Evolutionary conservation across 2,797 vertebrate species (phyloP).

Genomic region (Enteromius mattozi): DNA sequence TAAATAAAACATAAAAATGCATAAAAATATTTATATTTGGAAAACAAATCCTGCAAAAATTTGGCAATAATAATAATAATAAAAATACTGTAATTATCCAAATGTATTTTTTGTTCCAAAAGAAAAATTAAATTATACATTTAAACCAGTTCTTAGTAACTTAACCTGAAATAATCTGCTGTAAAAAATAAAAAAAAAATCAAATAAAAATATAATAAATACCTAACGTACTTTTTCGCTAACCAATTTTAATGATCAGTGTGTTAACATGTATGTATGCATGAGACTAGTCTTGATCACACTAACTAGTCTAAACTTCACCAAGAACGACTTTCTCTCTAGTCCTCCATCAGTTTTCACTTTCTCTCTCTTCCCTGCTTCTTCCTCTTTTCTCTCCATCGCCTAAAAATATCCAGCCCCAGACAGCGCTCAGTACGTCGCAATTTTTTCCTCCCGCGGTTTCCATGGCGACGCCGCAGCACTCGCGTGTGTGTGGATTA

Average conservation of each 20-base stretch:
- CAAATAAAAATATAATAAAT: no score
- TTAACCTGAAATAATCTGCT: neutral
- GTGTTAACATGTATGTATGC: neutral
- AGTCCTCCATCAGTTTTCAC: slow-evolving; percentile 24
- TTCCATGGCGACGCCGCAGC: slow-evolving; percentile 72
- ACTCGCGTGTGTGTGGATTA: slow-evolving; percentile 68
- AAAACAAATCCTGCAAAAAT: neutral
- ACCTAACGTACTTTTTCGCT: no score
- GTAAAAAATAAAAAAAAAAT: neutral
- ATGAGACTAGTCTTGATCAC: neutral
- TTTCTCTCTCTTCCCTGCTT: neutral
- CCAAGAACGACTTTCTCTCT: neutral
- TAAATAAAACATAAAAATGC: neutral
- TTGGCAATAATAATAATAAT: neutral
- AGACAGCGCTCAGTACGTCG: slow-evolving; percentile 57
- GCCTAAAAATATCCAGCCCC: slow-evolving; percentile 54
- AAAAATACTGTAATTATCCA: neutral
- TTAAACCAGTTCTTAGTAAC: neutral
- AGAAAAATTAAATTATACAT: no score
- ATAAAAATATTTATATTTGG: neutral
- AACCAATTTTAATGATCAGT: neutral
- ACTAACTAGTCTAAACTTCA: slow-evolving; percentile 15
- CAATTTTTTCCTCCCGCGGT: slow-evolving; percentile 64
- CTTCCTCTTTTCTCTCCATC: slow-evolving; percentile 27
- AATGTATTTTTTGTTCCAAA: neutral